Evolutionary conservation across 2,888 invertebrate genomes (phyloP), one percentile per base, ranked within the genome.

Genomic region (Agrilus mali): DNA sequence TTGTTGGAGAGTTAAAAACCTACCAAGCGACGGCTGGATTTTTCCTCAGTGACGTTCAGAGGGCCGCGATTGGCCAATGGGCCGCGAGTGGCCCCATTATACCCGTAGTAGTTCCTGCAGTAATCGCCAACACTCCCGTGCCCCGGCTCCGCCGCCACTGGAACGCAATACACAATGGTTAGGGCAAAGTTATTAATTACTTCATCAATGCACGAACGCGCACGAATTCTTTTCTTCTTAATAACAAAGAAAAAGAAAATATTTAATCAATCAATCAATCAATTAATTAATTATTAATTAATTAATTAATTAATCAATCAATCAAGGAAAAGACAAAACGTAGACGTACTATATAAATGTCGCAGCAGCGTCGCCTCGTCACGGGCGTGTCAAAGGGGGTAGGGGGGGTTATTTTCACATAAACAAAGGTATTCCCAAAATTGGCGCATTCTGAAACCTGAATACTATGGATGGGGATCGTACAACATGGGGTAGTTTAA

Each of bases 81-180:
- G 68, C 70, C 63, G 55, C 65, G 60, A 40, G 58, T 59, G 57
- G 63, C 69, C 72, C 78, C 78, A 76, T 77, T 82, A 82, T 75
- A 82, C 77, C 71, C 71, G 69, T 75, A 80, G 79, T 75, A 80
- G 78, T 75, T 79, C 81, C 86, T 86, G 86, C 80, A 86, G 84
- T 79, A 81, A 77, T 86, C 85, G 79, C 77, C 77, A 77, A 79
- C 78, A 78, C 81, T 78, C 78, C 80, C 77, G 63, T 71, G 72
- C 73, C 77, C 77, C 73, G 81, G 80, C 75, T 81, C 82, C 73
- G 81, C 81, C 77, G 82, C 82, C 82, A 82, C 82, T 82, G 82
- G 73, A 82, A 81, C 74, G 64, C 63, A 63, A 48, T 36, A 59
- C 58, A 53, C 54, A 46, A 41, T 39, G 42, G 15, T 35, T 16